Evolutionary conservation across 2,113 vertebrate species (phyloP), one percentile per base, ranked within the genome.

Genomic region (Miniopterus natalensis): DNA sequence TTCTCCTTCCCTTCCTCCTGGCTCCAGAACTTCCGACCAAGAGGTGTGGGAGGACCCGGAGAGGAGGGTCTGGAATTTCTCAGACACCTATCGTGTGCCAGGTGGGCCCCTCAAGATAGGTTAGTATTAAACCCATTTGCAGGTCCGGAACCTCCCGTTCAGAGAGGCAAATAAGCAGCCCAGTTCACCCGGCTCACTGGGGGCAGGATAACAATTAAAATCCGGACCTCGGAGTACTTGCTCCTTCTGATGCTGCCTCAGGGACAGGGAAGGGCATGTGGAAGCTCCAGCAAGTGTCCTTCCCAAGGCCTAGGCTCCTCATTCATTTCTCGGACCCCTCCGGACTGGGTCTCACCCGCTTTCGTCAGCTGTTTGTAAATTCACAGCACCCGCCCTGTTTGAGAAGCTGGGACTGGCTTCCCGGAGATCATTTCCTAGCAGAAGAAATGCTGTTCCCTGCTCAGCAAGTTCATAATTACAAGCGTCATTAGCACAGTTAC

Each of bases 401-500:
- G 55, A 61, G 70, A 8, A 71, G 70, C 66, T 14, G 49, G n/a
- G 25, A 23, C 17, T 29, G 63, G 36, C 70, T 65, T 93, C 27
- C 63, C 13, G 8, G 68, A 0, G 18, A 42, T 84, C 65, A 18
- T 92, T 83, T 66, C 61, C 66, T 27, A 66, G 29, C 59, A 90
- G 95, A 70, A 89, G 49, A 75, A 45, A 71, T 55, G 61, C 21
- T 68, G 17, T 40, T 71, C n/a, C 15, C 63, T 79, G 21, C 61
- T 59, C 59, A 29, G 74, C 65, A 45, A 83, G 83, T 68, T 75
- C 51, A 21, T 31, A 77, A 81, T 95, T 78, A 85, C 91, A 42
- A 29, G 78, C 8, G 11, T 93, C 47, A 94, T 78, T 74, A 96
- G 88, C 73, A 36, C 61, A 84, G 94, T 94, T 66, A 57, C 94